Evolutionary conservation across 2,113 vertebrate species (phyloP), one percentile per base, ranked within the genome.

Genomic region (Pseudonaja textilis): DNA sequence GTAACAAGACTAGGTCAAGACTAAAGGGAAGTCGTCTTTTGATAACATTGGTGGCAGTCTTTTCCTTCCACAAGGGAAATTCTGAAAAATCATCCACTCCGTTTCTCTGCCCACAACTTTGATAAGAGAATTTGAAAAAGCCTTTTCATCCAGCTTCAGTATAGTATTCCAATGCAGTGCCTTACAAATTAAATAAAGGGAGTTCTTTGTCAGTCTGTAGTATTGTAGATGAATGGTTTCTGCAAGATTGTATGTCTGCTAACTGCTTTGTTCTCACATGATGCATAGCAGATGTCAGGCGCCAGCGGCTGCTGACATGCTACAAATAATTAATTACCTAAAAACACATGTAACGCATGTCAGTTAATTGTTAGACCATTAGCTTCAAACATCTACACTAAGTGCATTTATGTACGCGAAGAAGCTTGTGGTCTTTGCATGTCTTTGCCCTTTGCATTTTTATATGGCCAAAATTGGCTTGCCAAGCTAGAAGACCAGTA

Each of bases 241-340:
- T 90, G 87, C 0, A 9, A 93, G 94, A 94, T 96, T 95, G 94
- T 14, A 94, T 92, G 94, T 94, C 92, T 92, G 87, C 0, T 0
- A 0, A 0, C 92, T 95, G 94, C 94, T 91, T 91, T 93, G 87
- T 93, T 94, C 9, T 0, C 9, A 0, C 88, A 89, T 50, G 96
- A 94, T 94, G 95, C 85, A 59, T 16, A 96, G 95, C 96, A 97
- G 95, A 94, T 97, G 93, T 94, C 57, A 3, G 91, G 93, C 94
- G 96, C 81, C 92, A 92, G 92, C 94, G 94, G 61, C 91, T 95
- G 93, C 96, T 97, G 96, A 96, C 94, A 96, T 93, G 54, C 81
- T 94, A 91, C 45, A 96, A 97, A 94, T 92, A 61, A 92, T 92
- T 95, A 95, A 94, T 95, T 96, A 93, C 91, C 92, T 93, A 93